These are phyloP conservation scores for Chlorodrepanis virens DNA, from an alignment of 2,113 vertebrate genomes.

Conservation along the genomic window DNA sequence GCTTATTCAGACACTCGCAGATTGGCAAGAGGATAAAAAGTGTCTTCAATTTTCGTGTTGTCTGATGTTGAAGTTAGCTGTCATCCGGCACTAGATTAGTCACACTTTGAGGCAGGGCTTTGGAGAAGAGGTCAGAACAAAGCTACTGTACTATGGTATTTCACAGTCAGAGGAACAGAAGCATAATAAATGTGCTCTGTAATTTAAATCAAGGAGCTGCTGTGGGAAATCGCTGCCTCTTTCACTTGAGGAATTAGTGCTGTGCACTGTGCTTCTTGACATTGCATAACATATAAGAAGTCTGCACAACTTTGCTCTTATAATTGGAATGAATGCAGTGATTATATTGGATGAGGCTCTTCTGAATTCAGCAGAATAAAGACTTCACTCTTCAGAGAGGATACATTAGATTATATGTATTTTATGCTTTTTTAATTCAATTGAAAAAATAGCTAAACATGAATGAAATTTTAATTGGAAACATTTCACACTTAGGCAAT, in stretches of 20 bases:
- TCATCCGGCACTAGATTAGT: conserved; percentile 84
- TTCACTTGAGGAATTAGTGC: conserved; percentile 82
- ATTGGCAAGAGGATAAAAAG: conserved; percentile 88
- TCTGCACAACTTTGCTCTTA: conserved; percentile 79
- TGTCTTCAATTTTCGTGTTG: conserved; percentile 89
- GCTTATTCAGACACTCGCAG: conserved; percentile 85
- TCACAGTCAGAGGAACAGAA: conserved; percentile 85
- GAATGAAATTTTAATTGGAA: conserved; percentile 84
- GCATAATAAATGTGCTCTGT: conserved; percentile 85
- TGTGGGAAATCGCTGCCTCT: conserved; percentile 80
- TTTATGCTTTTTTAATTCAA: conserved; percentile 82
- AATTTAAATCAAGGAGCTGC: conserved; percentile 86
- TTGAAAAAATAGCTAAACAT: conserved; percentile 83
- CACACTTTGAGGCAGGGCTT: conserved; percentile 85
- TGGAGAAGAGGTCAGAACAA: conserved; percentile 85
- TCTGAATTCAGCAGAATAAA: conserved; percentile 80
- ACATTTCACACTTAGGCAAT: conserved; percentile 75
- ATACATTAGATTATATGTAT: conserved; percentile 78
- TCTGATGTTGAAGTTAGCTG: conserved; percentile 87
- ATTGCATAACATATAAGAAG: conserved; percentile 71
- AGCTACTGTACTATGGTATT: conserved; percentile 87
- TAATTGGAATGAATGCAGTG: conserved; percentile 82
- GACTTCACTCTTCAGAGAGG: conserved; percentile 74
- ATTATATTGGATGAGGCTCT: conserved; percentile 80
- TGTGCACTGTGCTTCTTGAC: conserved; percentile 77